phyloP scores from a whole-genome alignment of 92 coral and sea anemone genomes.

The Epizoanthus rinbou region DNA sequence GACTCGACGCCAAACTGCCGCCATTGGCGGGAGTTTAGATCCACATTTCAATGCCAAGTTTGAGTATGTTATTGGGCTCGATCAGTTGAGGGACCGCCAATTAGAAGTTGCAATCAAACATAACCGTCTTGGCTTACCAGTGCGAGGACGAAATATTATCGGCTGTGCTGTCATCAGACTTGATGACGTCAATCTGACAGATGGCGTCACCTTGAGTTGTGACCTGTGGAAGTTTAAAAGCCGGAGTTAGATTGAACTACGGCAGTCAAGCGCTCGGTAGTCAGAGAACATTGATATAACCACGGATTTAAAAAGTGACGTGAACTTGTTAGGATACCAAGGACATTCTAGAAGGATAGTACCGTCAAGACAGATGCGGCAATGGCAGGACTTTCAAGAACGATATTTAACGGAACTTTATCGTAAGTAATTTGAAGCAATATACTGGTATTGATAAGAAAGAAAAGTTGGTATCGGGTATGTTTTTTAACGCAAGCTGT shows the following conservation, averaged over 20 bases:
- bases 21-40: constrained; percentile 63
- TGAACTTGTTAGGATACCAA: too few species aligned
- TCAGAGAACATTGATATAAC: too few species aligned
- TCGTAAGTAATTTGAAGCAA: too few species aligned
- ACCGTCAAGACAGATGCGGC: too few species aligned
- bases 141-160: constrained; percentile 60
- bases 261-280: constrained; percentile 10
- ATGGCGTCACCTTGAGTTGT: constrained; percentile 74
- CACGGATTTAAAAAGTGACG: too few species aligned
- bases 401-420: too few species aligned
- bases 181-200: constrained; percentile 74
- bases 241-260: neutral
- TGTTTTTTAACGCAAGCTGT: too few species aligned
- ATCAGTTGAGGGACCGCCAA: constrained; percentile 70
- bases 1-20: constrained; percentile 72
- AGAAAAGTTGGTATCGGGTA: too few species aligned
- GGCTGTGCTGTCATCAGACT: constrained; percentile 68
- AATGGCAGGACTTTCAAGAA: too few species aligned
- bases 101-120: constrained; percentile 80
- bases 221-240: constrained; percentile 52
- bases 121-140: constrained; percentile 60
- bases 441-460: too few species aligned
- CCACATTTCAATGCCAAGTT: constrained; percentile 83
- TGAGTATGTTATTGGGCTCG: constrained; percentile 79
- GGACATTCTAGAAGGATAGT: too few species aligned